Percentiles rank a stretch among this genome's conserved stretches.
Conservation (phyloP, 37 sponge, comb jelly and placozoan genomes). For the Beroe forskalii region DNA sequence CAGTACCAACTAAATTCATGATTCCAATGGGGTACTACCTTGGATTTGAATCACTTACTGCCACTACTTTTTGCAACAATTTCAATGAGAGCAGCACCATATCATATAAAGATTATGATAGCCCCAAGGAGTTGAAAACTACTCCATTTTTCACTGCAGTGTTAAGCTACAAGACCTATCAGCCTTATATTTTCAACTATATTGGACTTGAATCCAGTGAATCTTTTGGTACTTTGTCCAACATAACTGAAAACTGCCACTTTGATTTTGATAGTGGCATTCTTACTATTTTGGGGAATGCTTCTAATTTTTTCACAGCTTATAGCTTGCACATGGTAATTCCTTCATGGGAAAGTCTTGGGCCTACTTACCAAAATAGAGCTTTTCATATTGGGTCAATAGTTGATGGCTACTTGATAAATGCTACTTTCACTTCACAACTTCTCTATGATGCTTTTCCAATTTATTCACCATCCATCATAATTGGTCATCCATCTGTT, state of each 20-base stretch:
- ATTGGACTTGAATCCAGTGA: not conserved
- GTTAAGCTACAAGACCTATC: conserved; percentile 5
- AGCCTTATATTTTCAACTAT: not conserved
- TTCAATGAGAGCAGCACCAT: not conserved
- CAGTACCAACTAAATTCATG: not conserved
- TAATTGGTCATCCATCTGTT: not conserved
- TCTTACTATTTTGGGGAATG: not conserved
- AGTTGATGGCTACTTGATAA: not conserved
- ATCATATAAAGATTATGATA: not conserved
- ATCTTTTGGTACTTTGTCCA: not conserved
- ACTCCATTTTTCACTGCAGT: not conserved
- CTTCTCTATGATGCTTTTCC: not conserved
- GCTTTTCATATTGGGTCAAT: not conserved
- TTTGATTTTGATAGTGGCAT: not conserved
- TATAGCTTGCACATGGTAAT: not conserved
- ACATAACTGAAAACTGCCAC: not conserved
- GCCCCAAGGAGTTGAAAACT: not conserved
- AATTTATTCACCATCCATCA: not conserved
- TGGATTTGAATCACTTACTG: conserved; percentile 7
- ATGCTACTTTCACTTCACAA: not conserved
- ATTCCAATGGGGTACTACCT: not conserved
- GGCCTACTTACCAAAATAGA: not conserved
- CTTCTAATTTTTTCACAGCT: not conserved
- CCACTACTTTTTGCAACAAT: not conserved
- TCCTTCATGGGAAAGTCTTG: not conserved